These are phyloP conservation scores for Drosophila cracens DNA, from an alignment of 2,888 invertebrate genomes.

Conservation along the genomic window DNA sequence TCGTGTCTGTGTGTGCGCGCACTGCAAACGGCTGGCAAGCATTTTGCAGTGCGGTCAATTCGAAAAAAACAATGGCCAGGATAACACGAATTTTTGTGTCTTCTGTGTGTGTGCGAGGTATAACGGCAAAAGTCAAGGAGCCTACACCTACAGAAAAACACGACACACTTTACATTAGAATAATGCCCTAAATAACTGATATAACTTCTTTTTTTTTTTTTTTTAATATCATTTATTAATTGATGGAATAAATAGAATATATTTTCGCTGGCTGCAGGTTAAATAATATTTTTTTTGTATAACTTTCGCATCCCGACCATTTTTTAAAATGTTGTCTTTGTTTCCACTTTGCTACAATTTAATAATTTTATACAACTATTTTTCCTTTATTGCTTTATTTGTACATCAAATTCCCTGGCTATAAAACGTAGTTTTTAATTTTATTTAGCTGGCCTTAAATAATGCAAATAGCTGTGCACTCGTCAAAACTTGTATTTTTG, in stretches of 20 bases:
- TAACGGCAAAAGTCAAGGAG: slow-evolving; percentile 45
- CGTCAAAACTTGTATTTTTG: not conserved
- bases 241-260: not conserved
- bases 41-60: slow-evolving; percentile 69
- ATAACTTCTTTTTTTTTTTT: not conserved
- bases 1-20: slow-evolving; percentile 7
- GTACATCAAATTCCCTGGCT: too few relatives aligned
- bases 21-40: slow-evolving; percentile 31
- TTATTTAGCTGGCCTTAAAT: fast-evolving
- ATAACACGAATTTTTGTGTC: slow-evolving; percentile 48
- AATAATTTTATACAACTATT: not conserved
- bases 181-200: not conserved
- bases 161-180: not conserved
- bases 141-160: not conserved
- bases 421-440: not conserved
- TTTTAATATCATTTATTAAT: not conserved
- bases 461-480: not conserved
- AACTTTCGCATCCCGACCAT: not conserved
- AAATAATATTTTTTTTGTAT: too few relatives aligned
- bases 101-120: slow-evolving; percentile 15
- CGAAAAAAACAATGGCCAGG: slow-evolving; percentile 69
- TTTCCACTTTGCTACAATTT: not conserved
- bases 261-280: not conserved
- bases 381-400: not conserved
- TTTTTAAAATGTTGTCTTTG: not conserved